Evolutionary conservation across 2,113 vertebrate genomes (phyloP), one percentile per base, ranked within the genome.

Genomic region (Bagarius yarrelli): DNA sequence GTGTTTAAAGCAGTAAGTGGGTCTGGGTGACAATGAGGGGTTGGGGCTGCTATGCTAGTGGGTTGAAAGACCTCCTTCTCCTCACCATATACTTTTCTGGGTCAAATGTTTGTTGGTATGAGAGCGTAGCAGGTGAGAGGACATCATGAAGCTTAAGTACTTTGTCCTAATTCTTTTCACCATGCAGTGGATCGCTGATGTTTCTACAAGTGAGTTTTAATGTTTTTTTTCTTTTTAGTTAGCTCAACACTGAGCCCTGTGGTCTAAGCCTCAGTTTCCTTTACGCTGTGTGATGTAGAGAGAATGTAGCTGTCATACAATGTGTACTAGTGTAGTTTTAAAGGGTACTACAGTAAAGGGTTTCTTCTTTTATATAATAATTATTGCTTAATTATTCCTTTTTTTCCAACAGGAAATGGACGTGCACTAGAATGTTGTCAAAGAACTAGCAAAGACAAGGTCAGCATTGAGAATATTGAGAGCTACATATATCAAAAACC

Each of bases 21-120:
- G 80, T 55, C 77, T 72, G 18, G 18, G 50, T 83, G 72, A 83
- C 27, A 25, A 14, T 61, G 78, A 78, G 32, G 56, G 82, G 57
- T 67, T 78, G 44, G 56, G 73, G 66, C 36, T 73, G 50, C 4
- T 69, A 60, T 40, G 16, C 34, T 36, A 75, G 81, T 81, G 78
- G 81, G 32, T 63, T 83, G 40, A 85, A 30, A 80, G 81, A 85
- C 74, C 84, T 83, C 78, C 81, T 32, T 34, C 74, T 69, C 21
- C 47, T 70, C n/a, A 23, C 11, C 57, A 52, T 30, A 59, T 73
- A 80, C 57, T 21, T 67, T 81, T 25, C 19, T 53, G n/a, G 15
- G 1, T 23, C 14, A 32, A 19, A 34, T 32, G 25, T 53, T 5
- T 19, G 25, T 53, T 74, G 44, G n/a, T n/a, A n/a, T n/a, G n/a